Percentiles rank a stretch among this genome's conserved stretches.
phyloP scores from a whole-genome alignment of 2,113 vertebrate genomes.

The Malurus cyaneus region DNA sequence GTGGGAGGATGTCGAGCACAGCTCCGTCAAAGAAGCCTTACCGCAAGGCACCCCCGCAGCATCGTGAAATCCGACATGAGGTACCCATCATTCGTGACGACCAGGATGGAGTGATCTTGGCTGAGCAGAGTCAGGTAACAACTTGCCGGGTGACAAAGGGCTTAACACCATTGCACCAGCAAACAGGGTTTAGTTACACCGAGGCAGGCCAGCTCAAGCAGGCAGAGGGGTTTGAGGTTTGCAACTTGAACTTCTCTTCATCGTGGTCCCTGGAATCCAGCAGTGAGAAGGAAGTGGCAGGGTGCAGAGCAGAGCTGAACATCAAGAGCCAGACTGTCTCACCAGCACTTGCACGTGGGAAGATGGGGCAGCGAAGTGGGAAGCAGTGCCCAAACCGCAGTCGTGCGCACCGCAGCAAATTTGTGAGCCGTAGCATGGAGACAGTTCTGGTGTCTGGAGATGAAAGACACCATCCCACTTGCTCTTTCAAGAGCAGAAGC shows the following conservation, averaged over 20 bases:
- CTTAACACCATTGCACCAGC: conserved; percentile 56
- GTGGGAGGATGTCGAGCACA: conserved; percentile 84
- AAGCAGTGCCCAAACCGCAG: conserved; percentile 11
- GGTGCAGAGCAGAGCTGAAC: conserved; percentile 39
- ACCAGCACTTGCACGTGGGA: not conserved
- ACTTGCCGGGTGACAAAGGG: conserved; percentile 36
- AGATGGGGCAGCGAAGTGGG: conserved; percentile 41
- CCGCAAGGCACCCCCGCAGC: conserved; percentile 94
- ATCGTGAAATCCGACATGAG: conserved; percentile 86
- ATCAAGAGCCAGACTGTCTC: conserved; percentile 27
- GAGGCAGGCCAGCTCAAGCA: conserved; percentile 55
- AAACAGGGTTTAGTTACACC: conserved; percentile 57
- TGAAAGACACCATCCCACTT: conserved; percentile 11
- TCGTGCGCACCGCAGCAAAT: not conserved
- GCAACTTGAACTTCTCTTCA: conserved; percentile 57
- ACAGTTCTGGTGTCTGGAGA: conserved; percentile 59
- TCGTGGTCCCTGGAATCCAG: conserved; percentile 70
- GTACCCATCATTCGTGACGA: conserved; percentile 74
- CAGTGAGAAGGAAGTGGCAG: conserved; percentile 72
- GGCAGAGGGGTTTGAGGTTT: conserved; percentile 55
- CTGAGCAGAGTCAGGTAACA: conserved; percentile 81
- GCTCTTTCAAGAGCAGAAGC: conserved; percentile 68
- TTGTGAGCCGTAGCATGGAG: conserved; percentile 69
- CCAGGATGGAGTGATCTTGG: conserved; percentile 72
- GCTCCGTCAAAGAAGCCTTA: conserved; percentile 91